Conservation (phyloP, 1,140 invertebrate species). For the Meloidogyne exigua region DNA sequence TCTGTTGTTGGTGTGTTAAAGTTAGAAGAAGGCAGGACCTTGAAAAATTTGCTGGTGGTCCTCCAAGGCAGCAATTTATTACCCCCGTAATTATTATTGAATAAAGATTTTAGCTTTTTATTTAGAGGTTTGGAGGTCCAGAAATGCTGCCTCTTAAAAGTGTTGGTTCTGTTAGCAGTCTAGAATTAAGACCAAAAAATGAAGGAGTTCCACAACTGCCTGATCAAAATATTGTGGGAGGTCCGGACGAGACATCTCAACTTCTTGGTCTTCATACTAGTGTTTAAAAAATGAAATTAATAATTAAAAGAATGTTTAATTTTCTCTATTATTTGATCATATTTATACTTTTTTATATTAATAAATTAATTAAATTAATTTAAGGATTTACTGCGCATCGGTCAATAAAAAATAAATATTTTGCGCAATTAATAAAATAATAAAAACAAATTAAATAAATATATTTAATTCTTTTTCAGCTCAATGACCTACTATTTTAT, state of each 20-base stretch:
- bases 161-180: background rate
- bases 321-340: background rate
- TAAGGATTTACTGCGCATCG: no score
- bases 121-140: conserved; percentile 1
- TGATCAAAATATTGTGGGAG: background rate
- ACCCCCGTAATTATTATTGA: background rate
- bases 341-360: conserved; percentile 24
- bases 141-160: conserved; percentile 6
- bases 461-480: no score
- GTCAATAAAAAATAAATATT: no score
- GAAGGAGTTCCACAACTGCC: background rate
- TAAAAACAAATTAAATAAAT: no score
- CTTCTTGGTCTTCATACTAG: conserved; percentile 28
- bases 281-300: conserved; percentile 14
- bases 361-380: no score
- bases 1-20: conserved; percentile 52
- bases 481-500: background rate
- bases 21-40: conserved; percentile 26
- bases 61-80: conserved; percentile 11
- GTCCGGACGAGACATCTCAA: conserved; percentile 8
- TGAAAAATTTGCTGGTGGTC: conserved; percentile 16
- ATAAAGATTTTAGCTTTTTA: background rate
- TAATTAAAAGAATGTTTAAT: background rate
- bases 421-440: no score
- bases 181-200: background rate